Evolutionary conservation across 2,797 vertebrate genomes (phyloP).

Genomic region (Synaphobranchus kaupii): DNA sequence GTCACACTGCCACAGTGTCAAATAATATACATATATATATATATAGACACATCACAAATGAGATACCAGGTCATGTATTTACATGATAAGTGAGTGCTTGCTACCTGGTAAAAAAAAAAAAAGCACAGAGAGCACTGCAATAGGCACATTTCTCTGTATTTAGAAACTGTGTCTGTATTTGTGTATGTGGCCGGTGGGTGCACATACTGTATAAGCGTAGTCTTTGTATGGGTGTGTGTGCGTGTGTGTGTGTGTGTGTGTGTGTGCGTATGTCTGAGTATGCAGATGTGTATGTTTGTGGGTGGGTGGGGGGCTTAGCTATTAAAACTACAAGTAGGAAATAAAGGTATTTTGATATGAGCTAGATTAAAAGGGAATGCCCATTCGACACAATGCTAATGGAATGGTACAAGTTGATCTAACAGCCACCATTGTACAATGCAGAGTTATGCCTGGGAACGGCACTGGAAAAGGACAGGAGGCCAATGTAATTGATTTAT

Average conservation of each 20-base stretch:
- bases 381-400: background rate
- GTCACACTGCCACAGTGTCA: conserved; percentile 45
- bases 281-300: too few relatives aligned
- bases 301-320: too few relatives aligned
- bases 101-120: conserved; percentile 18
- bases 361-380: too few relatives aligned
- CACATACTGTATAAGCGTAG: background rate
- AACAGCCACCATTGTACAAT: too few relatives aligned
- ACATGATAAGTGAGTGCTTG: conserved; percentile 45
- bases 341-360: too few relatives aligned
- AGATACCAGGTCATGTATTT: conserved; percentile 47
- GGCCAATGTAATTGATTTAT: background rate
- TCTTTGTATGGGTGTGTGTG: background rate
- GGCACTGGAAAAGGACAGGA: background rate
- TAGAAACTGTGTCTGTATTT: background rate
- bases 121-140: conserved; percentile 18
- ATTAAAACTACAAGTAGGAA: too few relatives aligned
- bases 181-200: background rate
- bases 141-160: background rate
- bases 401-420: background rate
- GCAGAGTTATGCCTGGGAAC: background rate
- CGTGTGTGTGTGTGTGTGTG: too few relatives aligned
- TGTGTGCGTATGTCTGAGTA: too few relatives aligned
- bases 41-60: conserved; percentile 59
- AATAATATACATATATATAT: conserved; percentile 58